Conservation (phyloP, 2,888 invertebrate species). For the Agrilus biguttatus region DNA sequence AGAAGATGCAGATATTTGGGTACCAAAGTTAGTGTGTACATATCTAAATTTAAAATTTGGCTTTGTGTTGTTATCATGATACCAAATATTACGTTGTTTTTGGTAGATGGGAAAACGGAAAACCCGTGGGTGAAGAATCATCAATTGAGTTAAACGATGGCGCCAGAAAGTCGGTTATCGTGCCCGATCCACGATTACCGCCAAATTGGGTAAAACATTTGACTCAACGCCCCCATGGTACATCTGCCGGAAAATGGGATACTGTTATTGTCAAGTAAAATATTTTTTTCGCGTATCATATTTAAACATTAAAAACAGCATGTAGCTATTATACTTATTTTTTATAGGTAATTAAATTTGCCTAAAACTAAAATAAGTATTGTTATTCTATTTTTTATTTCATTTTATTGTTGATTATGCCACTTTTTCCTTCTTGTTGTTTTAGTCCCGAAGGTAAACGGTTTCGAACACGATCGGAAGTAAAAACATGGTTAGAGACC, state of each 20-base stretch:
- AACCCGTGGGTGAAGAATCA: slow-evolving; percentile 44
- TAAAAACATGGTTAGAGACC: slow-evolving; percentile 35
- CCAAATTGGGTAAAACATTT: slow-evolving; percentile 67
- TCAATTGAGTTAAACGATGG: slow-evolving; percentile 30
- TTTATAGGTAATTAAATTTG: no score
- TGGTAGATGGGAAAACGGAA: slow-evolving; percentile 55
- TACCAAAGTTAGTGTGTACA: slow-evolving; percentile 13
- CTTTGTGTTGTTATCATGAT: not conserved
- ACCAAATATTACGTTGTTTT: not conserved
- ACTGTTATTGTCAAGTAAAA: slow-evolving; percentile 54
- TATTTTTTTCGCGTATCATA: slow-evolving; percentile 1
- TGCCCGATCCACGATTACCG: slow-evolving; percentile 60
- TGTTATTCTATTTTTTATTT: not conserved
- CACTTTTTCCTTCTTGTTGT: not conserved
- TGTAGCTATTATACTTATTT: no score
- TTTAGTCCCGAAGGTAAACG: slow-evolving; percentile 42
- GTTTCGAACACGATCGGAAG: slow-evolving; percentile 43
- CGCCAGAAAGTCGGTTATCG: slow-evolving; percentile 39
- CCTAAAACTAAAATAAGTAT: no score
- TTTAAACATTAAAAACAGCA: no score
- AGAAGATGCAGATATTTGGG: slow-evolving; percentile 13
- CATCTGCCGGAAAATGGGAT: slow-evolving; percentile 71
- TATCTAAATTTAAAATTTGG: not conserved
- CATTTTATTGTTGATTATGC: not conserved
- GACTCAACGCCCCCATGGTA: slow-evolving; percentile 49